A percentile compares a stretch with the other conserved stretches of the same genome.
phyloP scores from a whole-genome alignment of 2,888 invertebrate species.

The Zele albiditarsus region DNA sequence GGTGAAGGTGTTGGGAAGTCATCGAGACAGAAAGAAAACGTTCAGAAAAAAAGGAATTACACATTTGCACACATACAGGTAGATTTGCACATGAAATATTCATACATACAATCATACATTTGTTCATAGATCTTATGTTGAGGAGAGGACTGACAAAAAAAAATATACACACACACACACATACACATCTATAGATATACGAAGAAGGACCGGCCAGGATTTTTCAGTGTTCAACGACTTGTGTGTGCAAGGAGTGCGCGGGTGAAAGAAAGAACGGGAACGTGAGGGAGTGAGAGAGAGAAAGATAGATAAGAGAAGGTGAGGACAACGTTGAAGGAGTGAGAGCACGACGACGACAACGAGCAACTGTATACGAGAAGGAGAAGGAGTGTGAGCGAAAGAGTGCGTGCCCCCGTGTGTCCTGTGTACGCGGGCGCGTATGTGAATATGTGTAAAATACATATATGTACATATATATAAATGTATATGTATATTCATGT shows the following conservation, averaged over 20 bases:
- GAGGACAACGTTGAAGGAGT: conserved; percentile 10
- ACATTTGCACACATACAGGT: background rate
- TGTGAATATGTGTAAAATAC: background rate
- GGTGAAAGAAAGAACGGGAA: conserved; percentile 40
- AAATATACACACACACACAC: background rate
- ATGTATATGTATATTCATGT: conserved; percentile 6
- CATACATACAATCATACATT: background rate
- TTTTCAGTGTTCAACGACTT: conserved; percentile 34
- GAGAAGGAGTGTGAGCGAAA: conserved; percentile 42
- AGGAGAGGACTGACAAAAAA: background rate
- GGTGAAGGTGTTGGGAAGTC: conserved; percentile 21
- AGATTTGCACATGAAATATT: background rate
- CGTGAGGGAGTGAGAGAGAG: conserved; percentile 41
- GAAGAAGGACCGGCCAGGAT: conserved; percentile 28
- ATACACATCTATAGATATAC: background rate
- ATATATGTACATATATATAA: background rate
- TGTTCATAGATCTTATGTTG: background rate
- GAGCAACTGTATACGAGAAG: background rate
- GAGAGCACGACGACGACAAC: conserved; percentile 12
- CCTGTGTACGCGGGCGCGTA: conserved; percentile 32
- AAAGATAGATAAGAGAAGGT: conserved; percentile 39
- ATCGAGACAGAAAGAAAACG: conserved; percentile 22
- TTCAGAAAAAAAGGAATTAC: conserved; percentile 13
- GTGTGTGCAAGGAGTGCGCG: conserved; percentile 37
- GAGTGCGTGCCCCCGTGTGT: conserved; percentile 52